Evolutionary conservation across 2,888 invertebrate species (phyloP), one percentile per base, ranked within the genome.

Genomic region (Ormyrus rosae): DNA sequence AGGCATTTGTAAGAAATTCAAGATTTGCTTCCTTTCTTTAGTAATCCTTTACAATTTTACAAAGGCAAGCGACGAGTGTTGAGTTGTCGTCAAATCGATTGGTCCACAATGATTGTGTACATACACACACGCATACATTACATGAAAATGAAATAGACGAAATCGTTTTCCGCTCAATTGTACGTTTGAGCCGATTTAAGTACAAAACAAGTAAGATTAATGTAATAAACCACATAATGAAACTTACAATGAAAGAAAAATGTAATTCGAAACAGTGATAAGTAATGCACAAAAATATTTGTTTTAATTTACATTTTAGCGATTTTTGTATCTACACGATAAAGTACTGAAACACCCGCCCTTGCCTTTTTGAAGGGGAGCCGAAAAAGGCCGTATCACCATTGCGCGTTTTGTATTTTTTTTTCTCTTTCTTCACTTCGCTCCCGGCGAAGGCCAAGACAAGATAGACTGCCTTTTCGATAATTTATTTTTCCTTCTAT

Each of bases 361-460:
- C 78, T 81, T 78, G 81, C 78, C 78, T 78, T 60, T 55, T 10
- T 63, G 71, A 75, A 61, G 50, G 10, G 67, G 46, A 69, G 72
- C 48, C 48, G 10, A 70, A 63, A 65, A 73, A 65, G 71, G 50
- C 56, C 72, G 9, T 56, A 64, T 63, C 46, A 69, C 55, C 64
- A n/a, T 56, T 69, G 48, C 34, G 13, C n/a, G 61, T 10, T 11
- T 46, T 69, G 5, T n/a, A 45, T 48, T 34, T 53, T 48, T 48
- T 45, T 10, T 56, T 13, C 8, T 69, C 19, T 68, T 46, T n/a
- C 11, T 70, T 65, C 34, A 19, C 79, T 79, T 81, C 83, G 83
- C 83, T 76, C 83, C 83, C 78, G 83, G 83, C 83, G 83, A 81
- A 79, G 67, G 19, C 63, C 55, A 67, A 55, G n/a, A 71, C 72